phyloP scores from a whole-genome alignment of 2,888 invertebrate species.

The Allygus modestus region DNA sequence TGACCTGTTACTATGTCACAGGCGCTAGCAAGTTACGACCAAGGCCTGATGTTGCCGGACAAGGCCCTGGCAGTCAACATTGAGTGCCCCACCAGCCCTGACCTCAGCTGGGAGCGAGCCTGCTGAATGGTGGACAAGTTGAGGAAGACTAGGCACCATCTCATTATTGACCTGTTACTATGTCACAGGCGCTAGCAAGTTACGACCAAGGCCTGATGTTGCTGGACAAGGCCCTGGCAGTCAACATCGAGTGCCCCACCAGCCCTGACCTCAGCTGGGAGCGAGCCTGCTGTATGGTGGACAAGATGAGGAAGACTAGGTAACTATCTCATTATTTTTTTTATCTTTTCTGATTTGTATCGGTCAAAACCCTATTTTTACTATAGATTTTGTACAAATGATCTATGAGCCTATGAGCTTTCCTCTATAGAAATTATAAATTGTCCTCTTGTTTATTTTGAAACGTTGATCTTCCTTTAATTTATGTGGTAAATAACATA shows the following conservation, averaged over 20 bases:
- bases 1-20: too few relatives aligned
- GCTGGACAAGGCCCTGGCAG: conserved; percentile 79
- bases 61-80: conserved; percentile 78
- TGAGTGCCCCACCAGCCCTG: conserved; percentile 76
- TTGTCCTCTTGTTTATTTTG: too few relatives aligned
- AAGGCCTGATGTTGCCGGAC: conserved; percentile 79
- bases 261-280: conserved; percentile 78
- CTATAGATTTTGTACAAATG: too few relatives aligned
- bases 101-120: conserved; percentile 78
- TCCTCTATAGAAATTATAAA: too few relatives aligned
- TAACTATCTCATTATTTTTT: too few relatives aligned
- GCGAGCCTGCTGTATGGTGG: conserved; percentile 78
- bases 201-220: conserved; percentile 80
- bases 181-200: conserved; percentile 76
- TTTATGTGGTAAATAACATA: too few relatives aligned
- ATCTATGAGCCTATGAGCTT: too few relatives aligned
- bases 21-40: conserved; percentile 79
- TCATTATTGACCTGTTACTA: too few relatives aligned
- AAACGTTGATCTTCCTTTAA: too few relatives aligned
- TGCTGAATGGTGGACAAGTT: conserved; percentile 80
- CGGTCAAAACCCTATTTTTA: too few relatives aligned
- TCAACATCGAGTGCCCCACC: conserved; percentile 77
- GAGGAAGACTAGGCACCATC: conserved; percentile 78
- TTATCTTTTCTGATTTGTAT: too few relatives aligned
- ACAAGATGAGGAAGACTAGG: conserved; percentile 81